phyloP scores from a whole-genome alignment of 2,888 invertebrate species.

The Carpatolechia fugitivella region DNA sequence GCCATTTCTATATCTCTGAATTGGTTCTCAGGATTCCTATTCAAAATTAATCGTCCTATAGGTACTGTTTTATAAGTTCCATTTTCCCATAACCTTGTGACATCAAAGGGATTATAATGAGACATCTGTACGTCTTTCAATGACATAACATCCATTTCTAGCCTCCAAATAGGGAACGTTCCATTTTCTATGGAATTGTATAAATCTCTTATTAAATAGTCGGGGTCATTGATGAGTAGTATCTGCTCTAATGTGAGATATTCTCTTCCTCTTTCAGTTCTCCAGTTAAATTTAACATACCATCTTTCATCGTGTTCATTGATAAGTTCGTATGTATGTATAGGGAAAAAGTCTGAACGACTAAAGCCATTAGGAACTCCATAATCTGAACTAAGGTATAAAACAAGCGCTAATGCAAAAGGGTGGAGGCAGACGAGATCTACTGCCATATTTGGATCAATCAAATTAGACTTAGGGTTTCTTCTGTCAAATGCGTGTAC shows the following conservation, averaged over 20 bases:
- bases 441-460: conserved; percentile 92
- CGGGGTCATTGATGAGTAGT: conserved; percentile 84
- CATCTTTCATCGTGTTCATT: conserved; percentile 84
- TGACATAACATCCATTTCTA: conserved; percentile 55
- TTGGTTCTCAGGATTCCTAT: conserved; percentile 47
- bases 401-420: conserved; percentile 86
- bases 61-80: conserved; percentile 48
- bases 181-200: conserved; percentile 91
- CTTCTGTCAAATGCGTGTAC: conserved; percentile 93
- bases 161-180: conserved; percentile 58
- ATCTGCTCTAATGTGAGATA: conserved; percentile 84
- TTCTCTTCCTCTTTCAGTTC: conserved; percentile 92
- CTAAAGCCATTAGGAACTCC: conserved; percentile 94
- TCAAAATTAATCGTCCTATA: conserved; percentile 47
- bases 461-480: conserved; percentile 92
- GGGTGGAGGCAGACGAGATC: conserved; percentile 91
- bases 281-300: conserved; percentile 94
- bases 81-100: conserved; percentile 53
- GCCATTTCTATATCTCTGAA: conserved; percentile 46
- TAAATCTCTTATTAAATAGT: conserved; percentile 88
- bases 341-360: conserved; percentile 94
- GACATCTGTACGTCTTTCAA: conserved; percentile 38
- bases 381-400: conserved; percentile 89
- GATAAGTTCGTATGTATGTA: conserved; percentile 92
- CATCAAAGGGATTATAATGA: conserved; percentile 58